Percentiles rank a stretch among this genome's conserved stretches.
Evolutionary conservation across 2,888 invertebrate genomes (phyloP).

Genomic region (Spilarctia lutea): DNA sequence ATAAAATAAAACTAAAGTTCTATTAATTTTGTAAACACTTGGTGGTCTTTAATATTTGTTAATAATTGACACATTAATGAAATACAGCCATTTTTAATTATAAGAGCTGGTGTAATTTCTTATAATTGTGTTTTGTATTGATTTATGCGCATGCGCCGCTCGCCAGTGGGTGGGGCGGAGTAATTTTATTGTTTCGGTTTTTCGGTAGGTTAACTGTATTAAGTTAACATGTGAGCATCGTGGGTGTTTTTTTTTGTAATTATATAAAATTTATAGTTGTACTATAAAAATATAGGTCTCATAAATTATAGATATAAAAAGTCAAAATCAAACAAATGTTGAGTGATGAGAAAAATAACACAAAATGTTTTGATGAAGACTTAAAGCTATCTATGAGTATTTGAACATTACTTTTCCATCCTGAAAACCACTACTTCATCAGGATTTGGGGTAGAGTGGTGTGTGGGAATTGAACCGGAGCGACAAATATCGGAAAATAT

Average conservation of each 20-base stretch:
- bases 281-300: constrained; percentile 8
- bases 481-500: too few species aligned
- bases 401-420: too few species aligned
- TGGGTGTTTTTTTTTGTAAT: constrained; percentile 32
- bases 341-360: too few species aligned
- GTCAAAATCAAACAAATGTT: not conserved
- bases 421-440: too few species aligned
- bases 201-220: constrained; percentile 63
- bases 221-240: constrained; percentile 35
- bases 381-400: too few species aligned
- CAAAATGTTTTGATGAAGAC: too few species aligned
- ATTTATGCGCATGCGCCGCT: constrained; percentile 69
- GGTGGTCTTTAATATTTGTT: constrained; percentile 80
- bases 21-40: constrained; percentile 34
- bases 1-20: not conserved
- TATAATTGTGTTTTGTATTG: constrained; percentile 80
- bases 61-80: constrained; percentile 74
- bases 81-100: constrained; percentile 78
- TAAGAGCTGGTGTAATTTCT: constrained; percentile 70
- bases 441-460: too few species aligned
- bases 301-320: constrained; percentile 4
- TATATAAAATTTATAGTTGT: constrained; percentile 23
- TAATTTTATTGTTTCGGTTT: constrained; percentile 79
- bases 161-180: constrained; percentile 64
- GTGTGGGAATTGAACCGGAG: too few species aligned